Evolutionary conservation across 2,888 invertebrate species (phyloP).

Genomic region (Eretmocerus hayati): DNA sequence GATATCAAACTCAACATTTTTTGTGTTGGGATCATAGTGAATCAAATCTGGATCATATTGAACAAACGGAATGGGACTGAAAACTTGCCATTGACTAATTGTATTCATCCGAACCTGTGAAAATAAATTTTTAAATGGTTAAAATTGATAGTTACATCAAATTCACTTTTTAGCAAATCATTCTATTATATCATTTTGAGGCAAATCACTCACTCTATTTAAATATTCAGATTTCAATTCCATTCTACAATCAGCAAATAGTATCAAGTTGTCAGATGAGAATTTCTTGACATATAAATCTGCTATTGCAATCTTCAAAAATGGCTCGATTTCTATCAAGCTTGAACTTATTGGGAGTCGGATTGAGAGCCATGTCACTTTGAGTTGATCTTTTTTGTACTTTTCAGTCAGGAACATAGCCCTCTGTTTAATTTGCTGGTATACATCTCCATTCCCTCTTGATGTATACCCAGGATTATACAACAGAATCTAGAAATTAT

Average conservation of each 20-base stretch:
- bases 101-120: slow-evolving; percentile 88
- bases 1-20: slow-evolving; percentile 56
- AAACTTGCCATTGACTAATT: slow-evolving; percentile 80
- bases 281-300: slow-evolving; percentile 66
- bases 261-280: slow-evolving; percentile 64
- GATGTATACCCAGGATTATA: slow-evolving; percentile 59
- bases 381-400: slow-evolving; percentile 62
- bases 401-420: slow-evolving; percentile 58
- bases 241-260: slow-evolving; percentile 61
- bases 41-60: slow-evolving; percentile 72
- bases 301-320: slow-evolving; percentile 53
- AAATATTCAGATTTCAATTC: slow-evolving; percentile 77
- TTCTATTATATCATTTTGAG: slow-evolving; percentile 4
- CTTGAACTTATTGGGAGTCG: slow-evolving; percentile 48
- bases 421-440: slow-evolving; percentile 57
- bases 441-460: slow-evolving; percentile 58
- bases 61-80: slow-evolving; percentile 84
- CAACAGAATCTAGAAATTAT: slow-evolving; percentile 52
- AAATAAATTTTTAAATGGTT: slow-evolving; percentile 7
- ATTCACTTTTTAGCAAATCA: too few relatives aligned
- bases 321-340: slow-evolving; percentile 33
- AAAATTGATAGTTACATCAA: too few relatives aligned
- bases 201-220: slow-evolving; percentile 64
- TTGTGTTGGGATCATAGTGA: slow-evolving; percentile 38
- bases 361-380: slow-evolving; percentile 64